These are phyloP conservation scores for Burhinus bistriatus DNA, from an alignment of 2,113 vertebrate genomes.

Conservation along the genomic window DNA sequence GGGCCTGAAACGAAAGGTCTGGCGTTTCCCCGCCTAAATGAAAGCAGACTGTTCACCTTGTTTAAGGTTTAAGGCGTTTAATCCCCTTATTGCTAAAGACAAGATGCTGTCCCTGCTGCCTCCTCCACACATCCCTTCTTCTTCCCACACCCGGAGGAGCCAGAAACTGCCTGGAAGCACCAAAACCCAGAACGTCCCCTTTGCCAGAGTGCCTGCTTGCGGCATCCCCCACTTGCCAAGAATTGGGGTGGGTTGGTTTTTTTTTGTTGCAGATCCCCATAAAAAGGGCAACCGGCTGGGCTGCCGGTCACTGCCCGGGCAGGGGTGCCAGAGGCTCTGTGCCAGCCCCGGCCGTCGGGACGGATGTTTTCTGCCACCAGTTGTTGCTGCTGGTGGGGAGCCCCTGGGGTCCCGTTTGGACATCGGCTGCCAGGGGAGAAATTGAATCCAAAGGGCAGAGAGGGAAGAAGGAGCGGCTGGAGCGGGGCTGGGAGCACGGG, in stretches of 20 bases:
- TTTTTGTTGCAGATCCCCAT: background rate
- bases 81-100: background rate
- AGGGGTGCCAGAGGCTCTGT: background rate
- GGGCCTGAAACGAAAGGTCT: background rate
- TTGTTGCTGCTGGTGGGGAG: background rate
- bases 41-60: background rate
- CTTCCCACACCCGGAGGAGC: background rate
- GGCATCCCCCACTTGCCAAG: background rate
- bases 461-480: slow-evolving; percentile 5
- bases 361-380: background rate
- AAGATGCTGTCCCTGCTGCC: rapidly evolving
- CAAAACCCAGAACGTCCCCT: background rate
- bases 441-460: slow-evolving; percentile 28
- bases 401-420: background rate
- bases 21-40: background rate
- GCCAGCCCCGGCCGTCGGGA: rapidly evolving
- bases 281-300: background rate
- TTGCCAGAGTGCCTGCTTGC: background rate
- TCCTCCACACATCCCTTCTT: background rate
- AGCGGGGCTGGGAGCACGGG: background rate
- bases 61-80: background rate
- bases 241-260: background rate
- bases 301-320: background rate
- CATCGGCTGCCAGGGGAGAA: background rate
- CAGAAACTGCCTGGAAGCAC: background rate